phyloP scores from a whole-genome alignment of 2,797 vertebrate genomes.

The Xyrichtys novacula region DNA sequence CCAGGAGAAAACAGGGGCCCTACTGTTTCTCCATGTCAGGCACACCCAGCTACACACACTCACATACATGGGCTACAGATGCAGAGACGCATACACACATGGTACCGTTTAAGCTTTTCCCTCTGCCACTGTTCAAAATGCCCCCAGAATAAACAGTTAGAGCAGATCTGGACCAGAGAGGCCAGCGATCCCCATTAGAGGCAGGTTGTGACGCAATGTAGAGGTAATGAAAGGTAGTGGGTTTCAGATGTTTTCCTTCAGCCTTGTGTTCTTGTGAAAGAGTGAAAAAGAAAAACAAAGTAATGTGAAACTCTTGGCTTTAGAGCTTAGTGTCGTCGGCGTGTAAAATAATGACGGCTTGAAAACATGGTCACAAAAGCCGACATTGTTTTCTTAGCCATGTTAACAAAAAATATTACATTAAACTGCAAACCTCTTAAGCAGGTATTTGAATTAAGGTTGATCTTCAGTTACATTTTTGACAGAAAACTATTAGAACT shows the following conservation, averaged over 20 bases:
- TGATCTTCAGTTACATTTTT: not conserved
- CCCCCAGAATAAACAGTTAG: conserved; percentile 69
- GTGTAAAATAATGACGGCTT: too few relatives aligned
- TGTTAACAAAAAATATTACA: too few relatives aligned
- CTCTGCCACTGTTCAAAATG: conserved; percentile 73
- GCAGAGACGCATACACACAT: conserved; percentile 64
- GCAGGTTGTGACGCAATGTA: conserved; percentile 64
- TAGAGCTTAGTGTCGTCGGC: not conserved
- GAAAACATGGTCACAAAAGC: not conserved
- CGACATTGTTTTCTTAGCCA: not conserved
- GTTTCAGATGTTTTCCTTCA: conserved; percentile 61
- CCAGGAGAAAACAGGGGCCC: conserved; percentile 82
- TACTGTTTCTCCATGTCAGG: conserved; percentile 79
- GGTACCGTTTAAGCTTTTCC: conserved; percentile 75
- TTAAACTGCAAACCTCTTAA: too few relatives aligned
- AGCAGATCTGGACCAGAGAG: conserved; percentile 53
- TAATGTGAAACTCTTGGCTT: conserved; percentile 16
- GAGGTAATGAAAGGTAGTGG: conserved; percentile 60
- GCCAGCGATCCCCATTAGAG: conserved; percentile 62
- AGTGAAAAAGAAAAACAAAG: not conserved
- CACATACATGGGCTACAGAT: conserved; percentile 1
- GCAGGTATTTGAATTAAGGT: too few relatives aligned
- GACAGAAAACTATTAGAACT: too few relatives aligned
- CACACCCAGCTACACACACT: conserved; percentile 57
- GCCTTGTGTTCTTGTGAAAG: not conserved